Base-by-base conservation (phyloP, 2,888 invertebrate species). In the Andrena hattorfiana region DNA sequence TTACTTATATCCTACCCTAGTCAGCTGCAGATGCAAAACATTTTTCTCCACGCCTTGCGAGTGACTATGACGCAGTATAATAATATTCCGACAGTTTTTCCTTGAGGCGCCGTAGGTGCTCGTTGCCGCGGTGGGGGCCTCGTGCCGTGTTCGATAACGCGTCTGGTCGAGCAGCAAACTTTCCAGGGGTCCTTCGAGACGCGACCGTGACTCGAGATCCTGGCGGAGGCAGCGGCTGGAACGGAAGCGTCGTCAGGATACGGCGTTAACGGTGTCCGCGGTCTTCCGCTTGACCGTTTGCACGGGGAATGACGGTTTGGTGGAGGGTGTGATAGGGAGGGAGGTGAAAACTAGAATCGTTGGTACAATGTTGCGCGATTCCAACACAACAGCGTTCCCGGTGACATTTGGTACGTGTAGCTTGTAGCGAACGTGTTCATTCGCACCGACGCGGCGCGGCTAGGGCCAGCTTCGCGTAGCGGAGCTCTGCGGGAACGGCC, bases 11-110 rank as follows among this genome's bases (percentile, higher is more conserved):
- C 80, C 75, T 75, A 75, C 81, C 82, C 81, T 79, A 85, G 88
- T 88, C 88, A 87, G 77, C 84, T 56, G 87, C 88, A 88, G 88
- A 88, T 88, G 88, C 87, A 88, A 88, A 88, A 87, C 84, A 88
- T 88, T 88, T 88, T 88, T 88, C 88, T 88, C 79, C 30, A 62
- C 74, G 73, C 62, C 85, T 87, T 88, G 88, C 88, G 26, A 69
- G 66, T 88, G 88, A 88, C 88, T 88, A 81, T 88, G 88, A 88
- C 87, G 85, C 88, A 88, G 87, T 88, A 85, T 88, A 88, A 88
- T 88, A 88, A 88, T 88, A 88, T 88, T 88, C 88, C 80, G 48
- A 64, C 66, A 70, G 71, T 74, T 87, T 88, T 88, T 85, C 73
- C 73, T 7, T 64, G 35, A 73, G 59, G 64, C 62, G 54, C 77